Evolutionary conservation across 2,797 vertebrate species (phyloP).

Genomic region (Ctenopoma kingsleyae): DNA sequence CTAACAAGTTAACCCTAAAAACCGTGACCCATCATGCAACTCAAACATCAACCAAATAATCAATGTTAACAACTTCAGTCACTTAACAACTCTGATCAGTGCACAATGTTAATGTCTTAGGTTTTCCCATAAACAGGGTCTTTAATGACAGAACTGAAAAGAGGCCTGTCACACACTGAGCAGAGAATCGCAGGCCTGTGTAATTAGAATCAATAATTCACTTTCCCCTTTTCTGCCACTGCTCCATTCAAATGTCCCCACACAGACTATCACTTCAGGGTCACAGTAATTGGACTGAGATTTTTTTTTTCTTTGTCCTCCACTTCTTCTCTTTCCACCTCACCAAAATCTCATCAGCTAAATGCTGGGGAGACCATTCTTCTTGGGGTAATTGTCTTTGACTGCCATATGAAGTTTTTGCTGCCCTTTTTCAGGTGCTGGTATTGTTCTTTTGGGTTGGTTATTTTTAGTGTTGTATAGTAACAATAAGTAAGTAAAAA

Average conservation of each 20-base stretch:
- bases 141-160: slow-evolving; percentile 60
- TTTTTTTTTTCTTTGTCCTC: slow-evolving; percentile 55
- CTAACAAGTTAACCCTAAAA: slow-evolving; percentile 36
- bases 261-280: slow-evolving; percentile 65
- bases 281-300: slow-evolving; percentile 76
- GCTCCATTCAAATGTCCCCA: slow-evolving; percentile 80
- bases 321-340: slow-evolving; percentile 50
- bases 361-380: slow-evolving; percentile 70
- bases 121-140: slow-evolving; percentile 64
- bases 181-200: slow-evolving; percentile 69
- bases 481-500: too few relatives aligned
- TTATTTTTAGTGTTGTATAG: too few relatives aligned
- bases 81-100: slow-evolving; percentile 58
- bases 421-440: slow-evolving; percentile 54
- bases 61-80: slow-evolving; percentile 68
- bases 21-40: slow-evolving; percentile 37
- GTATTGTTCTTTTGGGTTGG: slow-evolving; percentile 58
- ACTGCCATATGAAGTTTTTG: slow-evolving; percentile 53
- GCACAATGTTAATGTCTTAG: slow-evolving; percentile 61
- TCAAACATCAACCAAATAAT: slow-evolving; percentile 66
- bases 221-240: slow-evolving; percentile 82
- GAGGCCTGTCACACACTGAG: slow-evolving; percentile 58
- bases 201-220: slow-evolving; percentile 87
- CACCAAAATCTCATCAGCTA: slow-evolving; percentile 76
- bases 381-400: slow-evolving; percentile 73